Evolutionary conservation across 2,113 vertebrate species (phyloP).

Genomic region (Lipophrys pholis): DNA sequence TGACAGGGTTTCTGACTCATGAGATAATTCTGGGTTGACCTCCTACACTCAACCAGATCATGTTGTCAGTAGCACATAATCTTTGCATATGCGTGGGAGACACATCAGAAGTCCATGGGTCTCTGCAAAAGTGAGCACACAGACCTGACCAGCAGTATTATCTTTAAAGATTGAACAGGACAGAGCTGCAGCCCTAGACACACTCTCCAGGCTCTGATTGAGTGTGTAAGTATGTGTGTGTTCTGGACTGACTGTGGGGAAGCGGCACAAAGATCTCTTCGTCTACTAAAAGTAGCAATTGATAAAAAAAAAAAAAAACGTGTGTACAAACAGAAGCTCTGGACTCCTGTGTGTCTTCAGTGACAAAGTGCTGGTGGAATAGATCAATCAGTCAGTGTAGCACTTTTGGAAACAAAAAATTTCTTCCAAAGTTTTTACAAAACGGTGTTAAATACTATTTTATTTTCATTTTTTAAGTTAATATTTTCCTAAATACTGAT

Average conservation of each 20-base stretch:
- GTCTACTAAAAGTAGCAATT: background rate
- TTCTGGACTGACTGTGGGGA: background rate
- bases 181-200: slow-evolving; percentile 51
- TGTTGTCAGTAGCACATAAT: slow-evolving; percentile 14
- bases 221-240: no score
- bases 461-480: no score
- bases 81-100: slow-evolving; percentile 6
- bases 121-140: slow-evolving; percentile 20
- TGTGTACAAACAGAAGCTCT: background rate
- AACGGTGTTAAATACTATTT: no score
- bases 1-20: slow-evolving; percentile 25
- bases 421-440: no score
- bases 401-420: no score
- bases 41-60: slow-evolving; percentile 23
- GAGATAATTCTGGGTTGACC: slow-evolving; percentile 38
- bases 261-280: background rate
- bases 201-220: slow-evolving; percentile 7
- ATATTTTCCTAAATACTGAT: no score
- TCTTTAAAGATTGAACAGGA: slow-evolving; percentile 35
- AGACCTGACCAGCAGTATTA: slow-evolving; percentile 37
- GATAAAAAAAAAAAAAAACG: background rate
- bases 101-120: slow-evolving; percentile 30
- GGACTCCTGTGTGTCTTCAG: background rate
- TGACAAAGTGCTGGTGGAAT: background rate
- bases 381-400: no score